Base-by-base conservation (phyloP, 2,888 invertebrate genomes). In the Anarsia innoxiella region DNA sequence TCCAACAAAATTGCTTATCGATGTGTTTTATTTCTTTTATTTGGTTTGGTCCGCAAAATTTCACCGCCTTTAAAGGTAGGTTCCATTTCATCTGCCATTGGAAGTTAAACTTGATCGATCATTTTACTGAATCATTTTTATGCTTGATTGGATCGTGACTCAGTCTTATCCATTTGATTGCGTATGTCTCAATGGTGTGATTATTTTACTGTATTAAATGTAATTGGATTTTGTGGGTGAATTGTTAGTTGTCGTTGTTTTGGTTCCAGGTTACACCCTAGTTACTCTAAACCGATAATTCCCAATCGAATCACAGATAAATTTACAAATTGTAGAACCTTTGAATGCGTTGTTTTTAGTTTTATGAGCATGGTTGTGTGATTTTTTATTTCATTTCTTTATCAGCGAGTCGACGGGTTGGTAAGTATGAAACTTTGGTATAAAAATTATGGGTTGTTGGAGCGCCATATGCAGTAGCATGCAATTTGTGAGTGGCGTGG, bases 241-340 rank as follows among this genome's bases (percentile, higher is more conserved):
- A 70, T 66, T 73, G 71, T 73, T 72, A 75, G 77, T 70, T 79
- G 79, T 79, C 79, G 75, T 79, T 78, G 72, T 78, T 74, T 78
- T 78, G 72, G 71, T 74, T 82, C 84, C 85, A 85, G 85, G 85
- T 78, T 83, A 79, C 76, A 78, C 79, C 82, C 73, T 76, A 72
- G 71, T 55, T 65, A 61, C 66, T 59, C 49, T 44, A 56, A 46
- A 55, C 46, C 31, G 29, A 44, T 40, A 39, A 40, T 23, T 34
- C 51, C 51, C 46, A 52, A 61, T 31, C 13, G 19, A 65, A 68
- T 66, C 80, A 84, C 84, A 84, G 84, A 84, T 84, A 84, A 84
- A 84, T 84, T 84, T 84, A 84, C 82, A 72, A 57, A 53, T 55
- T 60, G 55, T 49, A 66, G 64, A 54, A 19, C 28, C 35, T 26